Conservation (phyloP, 2,797 vertebrate species). For the Leptatherina wallacei region DNA sequence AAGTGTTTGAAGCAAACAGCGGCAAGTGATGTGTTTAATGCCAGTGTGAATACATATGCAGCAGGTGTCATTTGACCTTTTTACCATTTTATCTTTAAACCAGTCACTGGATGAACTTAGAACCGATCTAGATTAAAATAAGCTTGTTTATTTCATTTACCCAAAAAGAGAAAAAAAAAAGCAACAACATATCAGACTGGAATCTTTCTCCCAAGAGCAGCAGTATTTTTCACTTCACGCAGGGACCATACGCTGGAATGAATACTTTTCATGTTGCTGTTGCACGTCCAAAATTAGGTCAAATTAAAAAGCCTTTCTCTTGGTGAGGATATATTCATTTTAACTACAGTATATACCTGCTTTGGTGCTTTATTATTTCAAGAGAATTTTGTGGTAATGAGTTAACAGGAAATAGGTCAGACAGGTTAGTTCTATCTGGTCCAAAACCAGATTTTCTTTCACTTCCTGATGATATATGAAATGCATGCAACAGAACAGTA, state of each 20-base stretch:
- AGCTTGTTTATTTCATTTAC: neutral
- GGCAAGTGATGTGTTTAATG: neutral
- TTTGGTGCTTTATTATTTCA: conserved; percentile 8
- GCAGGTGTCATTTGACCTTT: neutral
- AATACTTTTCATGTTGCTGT: conserved; percentile 22
- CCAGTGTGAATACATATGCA: conserved; percentile 5
- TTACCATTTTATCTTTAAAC: neutral
- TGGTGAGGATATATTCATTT: conserved; percentile 2
- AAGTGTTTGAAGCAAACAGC: conserved; percentile 11
- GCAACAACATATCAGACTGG: neutral
- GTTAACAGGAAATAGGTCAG: conserved; percentile 45
- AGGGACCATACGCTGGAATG: neutral
- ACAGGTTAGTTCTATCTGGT: conserved; percentile 28
- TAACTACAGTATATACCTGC: neutral
- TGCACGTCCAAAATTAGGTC: neutral
- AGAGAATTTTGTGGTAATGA: conserved; percentile 4
- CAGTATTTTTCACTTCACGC: conserved; percentile 16
- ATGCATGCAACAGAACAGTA: conserved; percentile 22
- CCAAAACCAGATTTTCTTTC: conserved; percentile 42
- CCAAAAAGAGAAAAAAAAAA: neutral
- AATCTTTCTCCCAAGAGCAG: neutral
- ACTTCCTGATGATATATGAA: conserved; percentile 57
- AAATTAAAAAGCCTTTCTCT: conserved; percentile 2
- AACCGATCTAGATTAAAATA: neutral
- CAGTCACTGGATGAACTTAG: neutral